Base-by-base conservation (phyloP, 2,888 invertebrate species). In the Eremobia ochroleuca region DNA sequence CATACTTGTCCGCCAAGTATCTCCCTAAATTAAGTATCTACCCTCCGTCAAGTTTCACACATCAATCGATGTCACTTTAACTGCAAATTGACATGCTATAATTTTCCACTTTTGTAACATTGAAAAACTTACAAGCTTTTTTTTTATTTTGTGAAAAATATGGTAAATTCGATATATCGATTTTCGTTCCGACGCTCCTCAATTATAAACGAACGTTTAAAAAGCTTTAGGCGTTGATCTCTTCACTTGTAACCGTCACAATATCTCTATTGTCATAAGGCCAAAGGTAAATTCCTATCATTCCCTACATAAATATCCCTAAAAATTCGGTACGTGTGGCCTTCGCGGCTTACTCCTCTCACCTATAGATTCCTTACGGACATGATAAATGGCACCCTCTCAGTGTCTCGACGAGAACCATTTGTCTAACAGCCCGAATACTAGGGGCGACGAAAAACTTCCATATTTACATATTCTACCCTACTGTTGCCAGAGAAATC, bases 381-480 rank as follows among this genome's bases (percentile, higher is more conserved):
- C 91, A 92, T 94, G 94, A 94, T 94, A 92, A 94, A 94, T 93
- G 91, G 84, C 81, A 85, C 79, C 86, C 86, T 87, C 83, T 81
- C 90, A 91, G 90, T 89, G 91, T 91, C 90, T 91, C 91, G 92
- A 92, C 92, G 83, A 80, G 85, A 74, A 90, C 92, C 94, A 93
- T 94, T 94, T 94, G 93, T 94, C 94, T 94, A 90, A 85, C 84
- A 85, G 85, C 78, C 82, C 77, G 87, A 90, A 90, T 85, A 86
- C 87, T 83, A 85, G 90, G 81, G 79, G 84, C 77, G 85, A 85
- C 87, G 91, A 92, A 94, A 93, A 94, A 92, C 90, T 91, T 89
- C 85, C 85, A 83, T 92, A 94, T 94, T 94, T 94, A 93, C 94
- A 94, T 94, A 94, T 92, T 90, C 89, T 85, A 86, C 80, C 77